phyloP scores from a whole-genome alignment of 2,113 vertebrate genomes.

The Salvelinus alpinus region DNA sequence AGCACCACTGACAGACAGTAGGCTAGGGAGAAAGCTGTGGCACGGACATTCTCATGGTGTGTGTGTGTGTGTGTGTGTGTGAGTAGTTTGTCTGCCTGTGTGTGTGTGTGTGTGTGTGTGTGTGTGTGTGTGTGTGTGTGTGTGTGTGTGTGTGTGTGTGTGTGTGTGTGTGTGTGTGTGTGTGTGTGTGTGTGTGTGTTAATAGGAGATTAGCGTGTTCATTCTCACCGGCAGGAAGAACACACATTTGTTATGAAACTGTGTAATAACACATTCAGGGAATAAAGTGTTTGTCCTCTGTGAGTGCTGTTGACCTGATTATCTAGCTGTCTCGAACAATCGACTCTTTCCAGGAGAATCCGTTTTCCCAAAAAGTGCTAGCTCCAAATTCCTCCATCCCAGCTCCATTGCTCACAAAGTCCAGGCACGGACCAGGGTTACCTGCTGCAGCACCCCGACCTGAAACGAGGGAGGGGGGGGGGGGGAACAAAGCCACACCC shows the following conservation, averaged over 20 bases:
- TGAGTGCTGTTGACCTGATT: constrained; percentile 34
- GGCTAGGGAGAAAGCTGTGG: neutral
- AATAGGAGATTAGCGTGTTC: neutral
- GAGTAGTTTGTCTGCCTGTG: neutral
- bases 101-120: neutral
- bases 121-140: no score
- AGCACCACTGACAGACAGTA: neutral
- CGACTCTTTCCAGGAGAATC: neutral
- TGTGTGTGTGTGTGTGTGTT: neutral
- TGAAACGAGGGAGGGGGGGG: neutral
- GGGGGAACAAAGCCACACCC: constrained; percentile 11
- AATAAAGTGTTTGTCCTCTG: constrained; percentile 7
- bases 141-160: no score
- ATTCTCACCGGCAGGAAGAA: neutral
- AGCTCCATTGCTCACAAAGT: constrained; percentile 43
- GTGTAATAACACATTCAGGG: constrained; percentile 3
- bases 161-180: neutral
- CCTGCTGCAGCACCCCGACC: constrained; percentile 33
- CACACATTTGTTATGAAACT: constrained; percentile 2
- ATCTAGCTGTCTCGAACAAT: constrained; percentile 17
- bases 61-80: neutral
- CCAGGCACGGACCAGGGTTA: constrained; percentile 56
- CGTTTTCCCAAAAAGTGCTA: no score
- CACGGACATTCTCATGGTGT: no score
- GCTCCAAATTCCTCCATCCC: constrained; percentile 27